Conservation (phyloP, 1,140 invertebrate genomes). For the Andricus grossulariae region DNA sequence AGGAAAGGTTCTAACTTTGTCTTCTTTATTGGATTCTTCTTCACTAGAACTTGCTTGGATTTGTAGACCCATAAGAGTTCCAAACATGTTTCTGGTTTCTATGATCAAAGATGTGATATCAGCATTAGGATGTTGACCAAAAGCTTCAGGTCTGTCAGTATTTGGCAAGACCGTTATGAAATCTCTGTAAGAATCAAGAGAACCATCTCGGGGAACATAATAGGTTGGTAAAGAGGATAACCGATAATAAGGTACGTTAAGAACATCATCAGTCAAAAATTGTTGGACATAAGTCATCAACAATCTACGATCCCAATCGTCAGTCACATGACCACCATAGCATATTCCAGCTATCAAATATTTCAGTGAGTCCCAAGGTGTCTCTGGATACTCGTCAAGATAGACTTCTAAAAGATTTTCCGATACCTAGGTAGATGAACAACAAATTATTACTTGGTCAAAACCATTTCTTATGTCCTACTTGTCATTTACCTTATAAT, state of each 20-base stretch:
- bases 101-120: conserved; percentile 91
- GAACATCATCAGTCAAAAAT: conserved; percentile 84
- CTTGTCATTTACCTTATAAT: no score
- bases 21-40: conserved; percentile 80
- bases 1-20: conserved; percentile 77
- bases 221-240: conserved; percentile 83
- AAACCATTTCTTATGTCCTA: no score
- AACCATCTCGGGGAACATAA: conserved; percentile 89
- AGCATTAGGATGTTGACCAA: conserved; percentile 93
- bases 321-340: conserved; percentile 96
- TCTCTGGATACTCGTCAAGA: conserved; percentile 88
- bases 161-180: conserved; percentile 85
- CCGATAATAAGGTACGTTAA: conserved; percentile 82
- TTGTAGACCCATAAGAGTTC: conserved; percentile 89
- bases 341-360: conserved; percentile 95
- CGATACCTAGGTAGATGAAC: conserved; percentile 79
- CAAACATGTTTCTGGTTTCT: conserved; percentile 86
- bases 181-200: conserved; percentile 86
- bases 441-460: no score
- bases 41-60: conserved; percentile 78
- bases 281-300: conserved; percentile 88
- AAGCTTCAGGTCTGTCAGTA: conserved; percentile 87
- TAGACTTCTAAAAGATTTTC: conserved; percentile 88
- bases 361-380: conserved; percentile 92
- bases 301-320: conserved; percentile 93